Percentiles rank a stretch among this genome's conserved stretches.
Evolutionary conservation across 2,113 vertebrate genomes (phyloP).

Genomic region (Seriola dumerili): DNA sequence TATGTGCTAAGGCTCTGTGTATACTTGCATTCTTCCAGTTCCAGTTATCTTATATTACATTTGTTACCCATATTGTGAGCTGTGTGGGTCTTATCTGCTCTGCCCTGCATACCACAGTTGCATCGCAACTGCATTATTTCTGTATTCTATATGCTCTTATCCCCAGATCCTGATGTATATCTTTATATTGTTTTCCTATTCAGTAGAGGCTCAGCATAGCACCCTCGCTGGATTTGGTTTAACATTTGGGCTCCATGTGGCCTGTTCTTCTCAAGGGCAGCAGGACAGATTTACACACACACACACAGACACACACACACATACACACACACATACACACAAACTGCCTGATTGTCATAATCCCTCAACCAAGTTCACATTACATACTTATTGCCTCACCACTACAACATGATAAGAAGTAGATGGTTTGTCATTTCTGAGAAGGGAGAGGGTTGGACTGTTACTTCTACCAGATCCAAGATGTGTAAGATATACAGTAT

Average conservation of each 20-base stretch:
- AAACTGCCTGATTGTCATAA: slow-evolving; percentile 29
- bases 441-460: background rate
- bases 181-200: slow-evolving; percentile 40
- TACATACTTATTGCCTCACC: background rate
- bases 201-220: slow-evolving; percentile 19
- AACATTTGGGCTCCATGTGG: slow-evolving; percentile 24
- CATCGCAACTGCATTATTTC: slow-evolving; percentile 22
- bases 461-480: slow-evolving; percentile 2
- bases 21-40: slow-evolving; percentile 26
- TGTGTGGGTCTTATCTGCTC: slow-evolving; percentile 35
- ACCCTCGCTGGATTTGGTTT: background rate
- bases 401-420: background rate
- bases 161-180: slow-evolving; percentile 58
- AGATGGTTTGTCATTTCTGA: background rate
- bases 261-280: slow-evolving; percentile 39
- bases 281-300: background rate
- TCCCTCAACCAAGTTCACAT: slow-evolving; percentile 18
- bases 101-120: slow-evolving; percentile 5
- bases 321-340: background rate
- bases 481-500: background rate
- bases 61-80: slow-evolving; percentile 13
- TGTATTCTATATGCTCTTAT: slow-evolving; percentile 40
- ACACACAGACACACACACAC: background rate
- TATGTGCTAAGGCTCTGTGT: background rate
- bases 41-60: slow-evolving; percentile 28